These are phyloP conservation scores for Aspidiotus destructor DNA, from an alignment of 2,888 invertebrate species.

Conservation along the genomic window DNA sequence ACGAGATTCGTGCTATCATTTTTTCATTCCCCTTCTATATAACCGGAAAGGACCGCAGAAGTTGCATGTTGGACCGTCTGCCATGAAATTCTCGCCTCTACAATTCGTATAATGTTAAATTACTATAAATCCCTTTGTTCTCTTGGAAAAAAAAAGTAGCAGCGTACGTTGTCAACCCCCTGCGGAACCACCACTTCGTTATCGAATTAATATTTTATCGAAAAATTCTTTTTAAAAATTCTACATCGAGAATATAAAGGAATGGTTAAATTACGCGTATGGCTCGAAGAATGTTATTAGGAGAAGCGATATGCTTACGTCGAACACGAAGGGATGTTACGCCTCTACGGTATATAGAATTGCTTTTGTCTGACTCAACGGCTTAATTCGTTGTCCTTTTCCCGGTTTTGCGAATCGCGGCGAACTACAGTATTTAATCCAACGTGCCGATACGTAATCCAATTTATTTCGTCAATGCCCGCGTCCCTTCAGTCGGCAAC, in stretches of 20 bases:
- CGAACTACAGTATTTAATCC: slow-evolving; percentile 13
- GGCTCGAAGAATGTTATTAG: slow-evolving; percentile 20
- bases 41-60: too few relatives aligned
- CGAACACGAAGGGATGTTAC: slow-evolving; percentile 2
- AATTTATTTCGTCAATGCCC: slow-evolving; percentile 14
- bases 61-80: too few relatives aligned
- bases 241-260: slow-evolving; percentile 15
- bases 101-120: not conserved
- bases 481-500: slow-evolving; percentile 13
- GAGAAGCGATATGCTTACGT: not conserved
- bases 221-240: slow-evolving; percentile 19
- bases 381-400: slow-evolving; percentile 21
- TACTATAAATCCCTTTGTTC: slow-evolving; percentile 2
- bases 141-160: not conserved
- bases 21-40: too few relatives aligned
- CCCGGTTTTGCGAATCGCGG: not conserved
- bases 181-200: not conserved
- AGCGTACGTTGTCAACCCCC: not conserved
- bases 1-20: too few relatives aligned
- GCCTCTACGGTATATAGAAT: slow-evolving; percentile 1
- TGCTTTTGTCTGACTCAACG: slow-evolving; percentile 30
- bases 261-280: slow-evolving; percentile 22
- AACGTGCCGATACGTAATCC: slow-evolving; percentile 30
- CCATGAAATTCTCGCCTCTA: not conserved
- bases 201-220: slow-evolving; percentile 23